Evolutionary conservation across 1,140 invertebrate species (phyloP).

Genomic region (Drosophila arizonae): DNA sequence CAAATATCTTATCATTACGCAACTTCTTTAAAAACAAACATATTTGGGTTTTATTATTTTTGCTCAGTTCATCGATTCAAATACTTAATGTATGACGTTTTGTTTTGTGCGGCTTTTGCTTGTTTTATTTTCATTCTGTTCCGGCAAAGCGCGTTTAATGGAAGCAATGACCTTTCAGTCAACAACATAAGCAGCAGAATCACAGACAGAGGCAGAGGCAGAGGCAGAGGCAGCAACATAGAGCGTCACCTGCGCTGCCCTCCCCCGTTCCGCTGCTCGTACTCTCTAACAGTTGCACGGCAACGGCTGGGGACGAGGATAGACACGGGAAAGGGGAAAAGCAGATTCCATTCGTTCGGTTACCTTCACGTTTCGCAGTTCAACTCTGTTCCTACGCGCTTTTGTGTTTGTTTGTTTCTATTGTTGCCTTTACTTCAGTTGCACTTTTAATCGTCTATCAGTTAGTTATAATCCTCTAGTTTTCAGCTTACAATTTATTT

Average conservation of each 20-base stretch:
- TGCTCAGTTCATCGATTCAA: conserved; percentile 38
- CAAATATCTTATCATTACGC: not conserved
- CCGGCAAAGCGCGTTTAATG: conserved; percentile 73
- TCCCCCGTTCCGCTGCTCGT: not conserved
- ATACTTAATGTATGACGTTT: conserved; percentile 1
- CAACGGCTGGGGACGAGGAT: conserved; percentile 35
- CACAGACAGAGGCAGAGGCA: conserved; percentile 19
- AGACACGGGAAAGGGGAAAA: not conserved
- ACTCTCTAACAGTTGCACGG: conserved; percentile 44
- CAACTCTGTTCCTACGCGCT: conserved; percentile 49
- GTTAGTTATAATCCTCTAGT: conserved; percentile 5
- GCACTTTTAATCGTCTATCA: conserved; percentile 2
- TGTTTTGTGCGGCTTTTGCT: conserved; percentile 18
- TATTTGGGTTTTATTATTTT: not conserved
- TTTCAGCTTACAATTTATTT: not conserved
- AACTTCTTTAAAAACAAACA: not conserved
- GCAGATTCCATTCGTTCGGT: conserved; percentile 25
- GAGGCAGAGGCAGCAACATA: conserved; percentile 25
- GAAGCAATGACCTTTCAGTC: conserved; percentile 79
- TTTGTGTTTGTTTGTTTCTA: conserved; percentile 45
- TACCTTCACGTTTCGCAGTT: conserved; percentile 50
- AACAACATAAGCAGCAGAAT: conserved; percentile 41
- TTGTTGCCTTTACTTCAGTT: conserved; percentile 3
- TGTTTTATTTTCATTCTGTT: conserved; percentile 62
- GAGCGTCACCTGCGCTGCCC: conserved; percentile 5